phyloP scores from a whole-genome alignment of 2,888 invertebrate species.

The Helobdella robusta region DNA sequence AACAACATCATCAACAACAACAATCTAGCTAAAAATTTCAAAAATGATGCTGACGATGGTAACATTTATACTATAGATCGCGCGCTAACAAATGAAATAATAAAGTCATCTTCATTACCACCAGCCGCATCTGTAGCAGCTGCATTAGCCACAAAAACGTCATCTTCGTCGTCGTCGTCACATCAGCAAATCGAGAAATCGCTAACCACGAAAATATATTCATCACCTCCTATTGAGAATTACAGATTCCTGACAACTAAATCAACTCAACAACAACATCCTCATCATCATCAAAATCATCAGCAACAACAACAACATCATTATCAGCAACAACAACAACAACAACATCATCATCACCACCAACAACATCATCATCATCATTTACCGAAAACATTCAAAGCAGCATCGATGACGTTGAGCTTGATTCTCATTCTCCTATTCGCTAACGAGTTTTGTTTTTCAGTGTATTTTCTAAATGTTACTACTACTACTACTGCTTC shows the following conservation, averaged over 20 bases:
- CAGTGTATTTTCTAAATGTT: neutral
- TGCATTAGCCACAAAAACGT: neutral
- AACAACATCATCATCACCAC: neutral
- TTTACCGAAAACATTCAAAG: neutral
- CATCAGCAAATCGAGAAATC: too few species aligned
- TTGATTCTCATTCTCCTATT: neutral
- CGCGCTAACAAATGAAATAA: neutral
- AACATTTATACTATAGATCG: neutral
- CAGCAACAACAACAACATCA: too few species aligned
- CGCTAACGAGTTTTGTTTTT: too few species aligned
- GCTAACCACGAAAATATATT: too few species aligned
- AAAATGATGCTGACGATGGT: neutral
- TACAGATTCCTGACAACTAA: too few species aligned
- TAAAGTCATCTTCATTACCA: conserved; percentile 4
- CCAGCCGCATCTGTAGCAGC: conserved; percentile 8
- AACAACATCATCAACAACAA: too few species aligned
- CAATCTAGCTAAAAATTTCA: too few species aligned
- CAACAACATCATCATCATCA: too few species aligned
- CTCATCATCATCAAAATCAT: too few species aligned
- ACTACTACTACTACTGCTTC: neutral
- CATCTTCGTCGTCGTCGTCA: too few species aligned
- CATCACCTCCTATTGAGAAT: too few species aligned
- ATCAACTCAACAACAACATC: neutral
- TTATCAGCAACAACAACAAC: neutral
- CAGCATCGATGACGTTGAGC: neutral